Evolutionary conservation across 2,888 invertebrate genomes (phyloP).

Genomic region (Ischnus inquisitorius): DNA sequence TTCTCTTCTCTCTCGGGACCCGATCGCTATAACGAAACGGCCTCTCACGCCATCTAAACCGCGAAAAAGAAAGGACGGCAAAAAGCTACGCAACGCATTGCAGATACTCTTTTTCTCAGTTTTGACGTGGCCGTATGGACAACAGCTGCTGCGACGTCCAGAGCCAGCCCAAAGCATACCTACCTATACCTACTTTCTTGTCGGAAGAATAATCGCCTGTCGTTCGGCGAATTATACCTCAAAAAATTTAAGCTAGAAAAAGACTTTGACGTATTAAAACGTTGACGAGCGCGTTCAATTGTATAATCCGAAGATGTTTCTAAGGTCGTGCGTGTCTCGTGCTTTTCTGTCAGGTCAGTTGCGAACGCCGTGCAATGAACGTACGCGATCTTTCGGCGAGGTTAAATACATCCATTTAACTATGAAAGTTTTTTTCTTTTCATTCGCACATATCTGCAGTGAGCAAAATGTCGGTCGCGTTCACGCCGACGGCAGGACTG

Average conservation of each 20-base stretch:
- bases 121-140: too few species aligned
- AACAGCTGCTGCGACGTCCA: too few species aligned
- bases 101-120: too few species aligned
- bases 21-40: too few species aligned
- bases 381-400: conserved; percentile 14
- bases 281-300: neutral
- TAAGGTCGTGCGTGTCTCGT: conserved; percentile 50
- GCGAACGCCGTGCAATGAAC: conserved; percentile 45
- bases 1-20: too few species aligned
- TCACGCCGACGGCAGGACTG: conserved; percentile 86
- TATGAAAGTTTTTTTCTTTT: conserved; percentile 10
- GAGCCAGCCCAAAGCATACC: too few species aligned
- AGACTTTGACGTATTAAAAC: conserved; percentile 10
- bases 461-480: conserved; percentile 41
- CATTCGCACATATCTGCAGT: conserved; percentile 28
- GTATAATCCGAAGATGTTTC: conserved; percentile 58
- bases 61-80: too few species aligned
- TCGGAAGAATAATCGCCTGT: neutral
- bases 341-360: conserved; percentile 62
- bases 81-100: too few species aligned
- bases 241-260: conserved; percentile 38
- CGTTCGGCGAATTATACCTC: too few species aligned
- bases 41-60: too few species aligned
- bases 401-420: conserved; percentile 33
- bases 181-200: too few species aligned